phyloP scores from a whole-genome alignment of 2,888 invertebrate genomes.

The Cabera pusaria region DNA sequence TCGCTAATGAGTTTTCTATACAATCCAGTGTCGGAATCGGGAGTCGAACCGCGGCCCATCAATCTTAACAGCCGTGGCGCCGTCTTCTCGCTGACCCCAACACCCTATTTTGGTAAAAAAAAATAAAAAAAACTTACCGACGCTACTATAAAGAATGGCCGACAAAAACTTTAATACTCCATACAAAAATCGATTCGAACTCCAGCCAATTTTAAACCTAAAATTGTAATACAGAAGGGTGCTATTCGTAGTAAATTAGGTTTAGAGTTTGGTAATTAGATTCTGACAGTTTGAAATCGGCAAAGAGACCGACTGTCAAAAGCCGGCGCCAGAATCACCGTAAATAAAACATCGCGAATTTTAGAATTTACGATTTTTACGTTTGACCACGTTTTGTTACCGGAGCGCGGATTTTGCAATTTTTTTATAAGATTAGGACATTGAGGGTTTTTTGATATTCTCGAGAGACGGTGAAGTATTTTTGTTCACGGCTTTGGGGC shows the following conservation, averaged over 20 bases:
- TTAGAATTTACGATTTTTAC: constrained; percentile 55
- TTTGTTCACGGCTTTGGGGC: too few relatives aligned
- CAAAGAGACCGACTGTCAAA: constrained; percentile 80
- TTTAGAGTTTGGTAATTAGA: constrained; percentile 69
- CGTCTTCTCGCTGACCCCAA: constrained; percentile 69
- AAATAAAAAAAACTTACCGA: constrained; percentile 51
- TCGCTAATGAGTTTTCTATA: constrained; percentile 57
- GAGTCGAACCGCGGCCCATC: constrained; percentile 61
- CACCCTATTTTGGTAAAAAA: constrained; percentile 62
- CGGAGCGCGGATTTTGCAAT: constrained; percentile 25
- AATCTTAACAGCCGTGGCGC: constrained; percentile 68
- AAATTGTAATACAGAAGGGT: constrained; percentile 31
- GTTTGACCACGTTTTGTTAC: constrained; percentile 46
- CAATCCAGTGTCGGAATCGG: constrained; percentile 48
- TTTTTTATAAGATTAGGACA: constrained; percentile 10
- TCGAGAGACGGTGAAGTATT: constrained; percentile 11
- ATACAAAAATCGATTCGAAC: constrained; percentile 25
- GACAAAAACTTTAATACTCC: constrained; percentile 60
- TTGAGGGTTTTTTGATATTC: constrained; percentile 10
- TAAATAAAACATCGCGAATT: constrained; percentile 65
- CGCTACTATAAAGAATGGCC: constrained; percentile 71
- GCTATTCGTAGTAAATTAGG: constrained; percentile 29
- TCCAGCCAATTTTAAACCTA: constrained; percentile 38
- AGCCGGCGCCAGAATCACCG: constrained; percentile 70
- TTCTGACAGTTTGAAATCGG: constrained; percentile 76